Base-by-base conservation (phyloP, 2,888 invertebrate genomes). In the Xanthia togata region DNA sequence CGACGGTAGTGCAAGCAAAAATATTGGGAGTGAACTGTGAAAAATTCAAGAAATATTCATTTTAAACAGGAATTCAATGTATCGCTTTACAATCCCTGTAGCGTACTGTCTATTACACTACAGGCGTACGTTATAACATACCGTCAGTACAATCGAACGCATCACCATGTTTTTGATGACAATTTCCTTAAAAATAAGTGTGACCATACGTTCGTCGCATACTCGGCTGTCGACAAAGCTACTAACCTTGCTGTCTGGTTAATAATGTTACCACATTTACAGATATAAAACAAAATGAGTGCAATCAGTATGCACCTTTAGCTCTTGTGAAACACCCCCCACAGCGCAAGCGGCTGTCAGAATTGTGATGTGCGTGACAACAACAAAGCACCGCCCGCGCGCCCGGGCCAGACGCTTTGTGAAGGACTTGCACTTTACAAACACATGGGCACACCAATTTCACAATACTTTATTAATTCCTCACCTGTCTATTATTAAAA, bases 291-390 rank as follows among this genome's bases (percentile, higher is more conserved):
- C 5, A 38, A 74, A 60, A 50, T 50, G 31, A 23, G 41, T 20
- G 3, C 9, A 44, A 23, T 53, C 23, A 55, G 44, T 55, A 60
- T 44, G 53, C 80, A 31, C 62, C 55, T 80, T 77, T 79, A 70
- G 17, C 3, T 26, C 20, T 55, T 31, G 31, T 31, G 4, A 55
- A 70, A 38, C 17, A 31, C 35, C 55, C 55, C 70, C 72, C 55
- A 50, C 35, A 11, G 23, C 0, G 35, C 31, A n/a, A 41, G 2
- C 53, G 20, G 50, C 50, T 41, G 20, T 26, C 17, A 41, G 20
- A 12, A 35, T 38, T 44, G 4, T 47, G 23, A 38, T 50, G 63
- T 59, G 73, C 31, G 38, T 64, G n/a, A 35, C 69, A 50, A 4
- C 1, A 14, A 62, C 38, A 38, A 62, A 60, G 12, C 38, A 11